Conservation (phyloP, 1,140 invertebrate species). For the Varroa destructor region DNA sequence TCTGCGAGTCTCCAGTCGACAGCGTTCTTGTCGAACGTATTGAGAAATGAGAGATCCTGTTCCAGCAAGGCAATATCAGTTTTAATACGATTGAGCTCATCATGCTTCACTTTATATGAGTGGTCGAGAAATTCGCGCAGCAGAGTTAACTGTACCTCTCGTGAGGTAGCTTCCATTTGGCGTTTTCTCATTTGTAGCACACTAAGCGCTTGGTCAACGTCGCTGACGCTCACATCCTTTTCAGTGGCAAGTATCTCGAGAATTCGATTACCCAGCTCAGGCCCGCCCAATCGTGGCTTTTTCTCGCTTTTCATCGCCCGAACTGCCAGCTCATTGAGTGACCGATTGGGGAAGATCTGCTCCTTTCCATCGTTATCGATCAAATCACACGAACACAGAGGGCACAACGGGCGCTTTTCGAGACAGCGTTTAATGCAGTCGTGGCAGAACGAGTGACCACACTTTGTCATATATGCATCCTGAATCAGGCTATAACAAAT, state of each 20-base stretch:
- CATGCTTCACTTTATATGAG: constrained; percentile 7
- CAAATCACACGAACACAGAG: constrained; percentile 39
- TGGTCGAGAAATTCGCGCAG: constrained; percentile 24
- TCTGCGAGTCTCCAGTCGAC: constrained; percentile 28
- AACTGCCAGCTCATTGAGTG: not conserved
- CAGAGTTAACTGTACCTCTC: constrained; percentile 34
- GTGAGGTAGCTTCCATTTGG: constrained; percentile 61
- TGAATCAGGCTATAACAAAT: constrained; percentile 80
- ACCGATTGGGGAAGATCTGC: constrained; percentile 64
- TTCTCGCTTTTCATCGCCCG: not conserved
- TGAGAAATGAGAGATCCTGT: constrained; percentile 32
- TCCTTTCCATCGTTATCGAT: constrained; percentile 53
- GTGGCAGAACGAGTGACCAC: constrained; percentile 85
- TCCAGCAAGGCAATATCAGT: not conserved
- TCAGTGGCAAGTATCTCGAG: constrained; percentile 37
- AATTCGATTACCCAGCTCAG: constrained; percentile 33
- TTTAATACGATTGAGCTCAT: constrained; percentile 1
- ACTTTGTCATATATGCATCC: constrained; percentile 79
- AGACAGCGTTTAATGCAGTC: constrained; percentile 33
- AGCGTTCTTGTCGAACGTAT: constrained; percentile 39
- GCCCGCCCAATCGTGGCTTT: not conserved
- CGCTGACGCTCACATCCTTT: constrained; percentile 51
- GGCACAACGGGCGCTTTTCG: not conserved
- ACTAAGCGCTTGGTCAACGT: constrained; percentile 67
- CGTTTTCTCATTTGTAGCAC: constrained; percentile 62